phyloP scores from a whole-genome alignment of 1,140 invertebrate genomes.

The Dufourea novaeangliae region DNA sequence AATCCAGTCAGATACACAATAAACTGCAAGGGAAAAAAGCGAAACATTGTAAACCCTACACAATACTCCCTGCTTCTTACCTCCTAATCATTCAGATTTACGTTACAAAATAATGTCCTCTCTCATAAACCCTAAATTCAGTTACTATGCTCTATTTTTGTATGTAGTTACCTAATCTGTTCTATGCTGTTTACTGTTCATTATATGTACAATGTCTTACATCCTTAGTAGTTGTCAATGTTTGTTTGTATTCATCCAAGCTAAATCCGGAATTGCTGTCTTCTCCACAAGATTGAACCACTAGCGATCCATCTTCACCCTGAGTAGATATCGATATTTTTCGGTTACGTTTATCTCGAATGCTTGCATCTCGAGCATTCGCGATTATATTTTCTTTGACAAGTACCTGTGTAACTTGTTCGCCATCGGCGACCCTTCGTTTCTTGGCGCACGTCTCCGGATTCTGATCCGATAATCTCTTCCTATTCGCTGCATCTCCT shows the following conservation, averaged over 20 bases:
- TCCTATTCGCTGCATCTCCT: slow-evolving; percentile 56
- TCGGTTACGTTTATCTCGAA: not conserved
- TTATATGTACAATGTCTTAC: slow-evolving; percentile 72
- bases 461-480: slow-evolving; percentile 71
- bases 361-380: not conserved
- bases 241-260: slow-evolving; percentile 76
- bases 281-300: slow-evolving; percentile 73
- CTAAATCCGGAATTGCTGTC: slow-evolving; percentile 78
- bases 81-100: slow-evolving; percentile 35
- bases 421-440: slow-evolving; percentile 66
- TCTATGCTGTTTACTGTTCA: slow-evolving; percentile 52
- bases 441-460: slow-evolving; percentile 69
- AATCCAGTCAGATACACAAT: not conserved
- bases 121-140: slow-evolving; percentile 26
- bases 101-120: slow-evolving; percentile 16
- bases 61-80: slow-evolving; percentile 46
- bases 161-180: slow-evolving; percentile 56
- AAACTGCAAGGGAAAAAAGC: slow-evolving; percentile 38
- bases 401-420: slow-evolving; percentile 67
- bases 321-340: slow-evolving; percentile 26
- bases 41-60: slow-evolving; percentile 19
- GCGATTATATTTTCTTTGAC: not conserved
- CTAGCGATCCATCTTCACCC: slow-evolving; percentile 71
- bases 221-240: slow-evolving; percentile 71
- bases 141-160: slow-evolving; percentile 54